phyloP scores from a whole-genome alignment of 1,140 invertebrate species.

The Lasioglossum albipes region DNA sequence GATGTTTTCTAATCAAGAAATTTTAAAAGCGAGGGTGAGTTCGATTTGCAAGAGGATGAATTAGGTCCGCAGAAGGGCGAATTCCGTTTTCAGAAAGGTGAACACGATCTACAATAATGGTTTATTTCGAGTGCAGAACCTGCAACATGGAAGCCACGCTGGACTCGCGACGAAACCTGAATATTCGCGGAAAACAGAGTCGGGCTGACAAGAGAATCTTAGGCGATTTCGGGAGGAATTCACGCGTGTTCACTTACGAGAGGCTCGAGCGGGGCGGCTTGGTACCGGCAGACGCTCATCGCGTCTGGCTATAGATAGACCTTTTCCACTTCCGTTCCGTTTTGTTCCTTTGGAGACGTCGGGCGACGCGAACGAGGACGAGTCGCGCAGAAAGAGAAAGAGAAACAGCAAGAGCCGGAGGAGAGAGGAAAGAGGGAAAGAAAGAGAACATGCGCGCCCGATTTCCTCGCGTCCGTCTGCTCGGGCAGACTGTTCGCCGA shows the following conservation, averaged over 20 bases:
- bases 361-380: slow-evolving; percentile 24
- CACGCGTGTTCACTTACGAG: slow-evolving; percentile 8
- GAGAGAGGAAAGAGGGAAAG: background rate
- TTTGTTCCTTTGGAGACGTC: slow-evolving; percentile 61
- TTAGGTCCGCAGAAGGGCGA: too few relatives aligned
- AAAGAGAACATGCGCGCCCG: background rate
- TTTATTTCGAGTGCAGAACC: too few relatives aligned
- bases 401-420: background rate
- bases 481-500: background rate
- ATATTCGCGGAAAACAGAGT: too few relatives aligned
- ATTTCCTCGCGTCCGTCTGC: background rate
- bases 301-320: slow-evolving; percentile 68
- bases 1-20: too few relatives aligned
- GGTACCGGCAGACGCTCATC: slow-evolving; percentile 29
- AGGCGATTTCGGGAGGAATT: background rate
- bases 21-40: too few relatives aligned
- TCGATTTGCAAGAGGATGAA: too few relatives aligned
- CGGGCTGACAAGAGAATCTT: background rate
- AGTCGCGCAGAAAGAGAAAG: background rate
- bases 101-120: too few relatives aligned
- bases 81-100: too few relatives aligned
- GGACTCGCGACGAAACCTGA: too few relatives aligned
- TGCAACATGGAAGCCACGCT: too few relatives aligned
- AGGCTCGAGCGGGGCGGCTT: slow-evolving; percentile 7
- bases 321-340: slow-evolving; percentile 67